phyloP scores from a whole-genome alignment of 2,797 vertebrate species.

The Acanthopagrus latus region DNA sequence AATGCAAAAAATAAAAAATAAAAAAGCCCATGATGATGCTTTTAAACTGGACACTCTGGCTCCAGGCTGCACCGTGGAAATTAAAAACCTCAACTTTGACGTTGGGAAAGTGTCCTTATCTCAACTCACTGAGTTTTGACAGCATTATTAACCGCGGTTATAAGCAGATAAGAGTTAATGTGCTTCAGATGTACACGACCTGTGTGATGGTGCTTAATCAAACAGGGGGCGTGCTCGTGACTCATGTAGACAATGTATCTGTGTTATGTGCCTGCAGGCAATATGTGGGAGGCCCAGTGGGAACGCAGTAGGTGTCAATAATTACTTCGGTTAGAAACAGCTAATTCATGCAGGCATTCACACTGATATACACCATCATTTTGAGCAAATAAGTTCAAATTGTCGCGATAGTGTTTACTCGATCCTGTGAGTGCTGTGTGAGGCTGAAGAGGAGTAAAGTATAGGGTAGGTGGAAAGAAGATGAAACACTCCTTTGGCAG shows the following conservation, averaged over 20 bases:
- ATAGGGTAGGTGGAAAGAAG: constrained; percentile 21
- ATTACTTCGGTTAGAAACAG: constrained; percentile 60
- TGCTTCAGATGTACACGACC: constrained; percentile 39
- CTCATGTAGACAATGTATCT: constrained; percentile 51
- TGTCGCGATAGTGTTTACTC: background rate
- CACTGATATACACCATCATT: constrained; percentile 10
- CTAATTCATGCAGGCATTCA: constrained; percentile 47
- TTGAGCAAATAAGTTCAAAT: constrained; percentile 1
- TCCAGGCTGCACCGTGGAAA: background rate
- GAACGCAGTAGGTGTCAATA: constrained; percentile 63
- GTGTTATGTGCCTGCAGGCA: constrained; percentile 45
- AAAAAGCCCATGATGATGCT: background rate
- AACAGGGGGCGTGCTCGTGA: constrained; percentile 43
- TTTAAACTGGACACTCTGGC: background rate
- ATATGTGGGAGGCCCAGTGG: constrained; percentile 70
- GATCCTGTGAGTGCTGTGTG: background rate
- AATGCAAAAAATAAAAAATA: background rate
- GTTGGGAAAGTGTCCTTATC: background rate
- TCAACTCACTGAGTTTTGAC: background rate
- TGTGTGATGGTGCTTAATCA: constrained; percentile 38
- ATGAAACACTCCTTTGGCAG: constrained; percentile 27
- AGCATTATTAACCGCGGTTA: constrained; percentile 2
- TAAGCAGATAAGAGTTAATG: constrained; percentile 5
- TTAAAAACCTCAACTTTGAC: background rate
- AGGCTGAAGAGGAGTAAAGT: constrained; percentile 7